Conservation (phyloP, 2,113 vertebrate species). For the Neogobius melanostomus region DNA sequence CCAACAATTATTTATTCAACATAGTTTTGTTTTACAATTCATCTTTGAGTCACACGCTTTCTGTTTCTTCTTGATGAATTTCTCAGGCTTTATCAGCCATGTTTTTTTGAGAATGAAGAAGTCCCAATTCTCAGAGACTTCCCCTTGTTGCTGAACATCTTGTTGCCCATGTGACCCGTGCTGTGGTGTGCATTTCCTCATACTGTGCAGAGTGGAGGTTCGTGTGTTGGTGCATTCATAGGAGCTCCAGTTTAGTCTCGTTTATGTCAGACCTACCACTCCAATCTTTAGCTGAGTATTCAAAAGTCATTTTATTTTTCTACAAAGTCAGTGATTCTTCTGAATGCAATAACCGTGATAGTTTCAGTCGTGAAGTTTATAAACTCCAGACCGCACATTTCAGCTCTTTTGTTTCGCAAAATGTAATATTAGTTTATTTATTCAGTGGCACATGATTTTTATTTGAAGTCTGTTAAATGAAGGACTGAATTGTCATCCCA, state of each 20-base stretch:
- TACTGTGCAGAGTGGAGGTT: not conserved
- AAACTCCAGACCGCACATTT: not conserved
- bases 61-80: not conserved
- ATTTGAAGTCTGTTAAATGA: slow-evolving; percentile 20
- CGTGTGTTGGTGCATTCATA: not conserved
- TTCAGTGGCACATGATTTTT: slow-evolving; percentile 42
- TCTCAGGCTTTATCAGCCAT: not conserved
- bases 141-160: not conserved
- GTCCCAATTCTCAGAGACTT: slow-evolving; percentile 21
- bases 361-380: slow-evolving; percentile 48
- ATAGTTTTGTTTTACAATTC: not conserved
- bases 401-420: slow-evolving; percentile 2
- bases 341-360: slow-evolving; percentile 64
- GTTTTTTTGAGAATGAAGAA: slow-evolving; percentile 9
- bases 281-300: slow-evolving; percentile 43
- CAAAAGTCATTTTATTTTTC: slow-evolving; percentile 69
- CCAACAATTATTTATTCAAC: not conserved
- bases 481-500: slow-evolving; percentile 14
- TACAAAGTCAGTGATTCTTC: slow-evolving; percentile 44
- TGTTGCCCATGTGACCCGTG: slow-evolving; percentile 21
- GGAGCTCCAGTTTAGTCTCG: slow-evolving; percentile 13
- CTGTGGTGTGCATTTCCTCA: slow-evolving; percentile 7
- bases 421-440: slow-evolving; percentile 18
- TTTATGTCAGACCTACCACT: slow-evolving; percentile 40
- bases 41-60: not conserved